These are phyloP conservation scores for Anthopleura xanthogrammica DNA, from an alignment of 92 coral and sea anemone species.

Conservation along the genomic window DNA sequence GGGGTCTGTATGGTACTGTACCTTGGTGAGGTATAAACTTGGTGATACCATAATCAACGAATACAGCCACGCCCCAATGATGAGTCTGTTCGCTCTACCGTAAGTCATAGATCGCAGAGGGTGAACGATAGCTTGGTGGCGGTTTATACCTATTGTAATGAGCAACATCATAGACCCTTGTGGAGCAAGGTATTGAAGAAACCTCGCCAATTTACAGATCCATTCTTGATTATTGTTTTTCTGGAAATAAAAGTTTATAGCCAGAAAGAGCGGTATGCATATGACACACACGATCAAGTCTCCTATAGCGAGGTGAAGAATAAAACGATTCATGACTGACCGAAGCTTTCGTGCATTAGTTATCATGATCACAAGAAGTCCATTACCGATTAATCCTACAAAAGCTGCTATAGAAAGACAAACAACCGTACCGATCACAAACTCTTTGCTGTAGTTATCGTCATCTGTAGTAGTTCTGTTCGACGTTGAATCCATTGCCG, in stretches of 20 bases:
- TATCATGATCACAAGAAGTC: constrained; percentile 66
- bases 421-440: constrained; percentile 44
- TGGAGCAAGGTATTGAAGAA: constrained; percentile 82
- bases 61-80: constrained; percentile 70
- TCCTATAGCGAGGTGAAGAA: constrained; percentile 75
- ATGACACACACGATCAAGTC: constrained; percentile 73
- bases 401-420: constrained; percentile 60
- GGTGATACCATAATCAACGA: constrained; percentile 62
- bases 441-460: constrained; percentile 36
- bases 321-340: constrained; percentile 90
- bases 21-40: constrained; percentile 62
- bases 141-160: constrained; percentile 79
- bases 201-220: constrained; percentile 68
- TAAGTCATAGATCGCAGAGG: constrained; percentile 76
- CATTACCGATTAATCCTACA: constrained; percentile 73
- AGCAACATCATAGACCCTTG: constrained; percentile 78
- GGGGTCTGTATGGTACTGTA: constrained; percentile 23
- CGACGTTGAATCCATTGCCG: not conserved
- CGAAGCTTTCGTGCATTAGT: constrained; percentile 70
- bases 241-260: constrained; percentile 54
- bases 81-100: constrained; percentile 67
- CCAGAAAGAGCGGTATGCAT: constrained; percentile 69
- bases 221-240: not conserved
- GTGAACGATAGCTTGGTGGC: constrained; percentile 81
- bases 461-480: not conserved